Conservation (phyloP, 2,888 invertebrate genomes). For the Arenicola marina region DNA sequence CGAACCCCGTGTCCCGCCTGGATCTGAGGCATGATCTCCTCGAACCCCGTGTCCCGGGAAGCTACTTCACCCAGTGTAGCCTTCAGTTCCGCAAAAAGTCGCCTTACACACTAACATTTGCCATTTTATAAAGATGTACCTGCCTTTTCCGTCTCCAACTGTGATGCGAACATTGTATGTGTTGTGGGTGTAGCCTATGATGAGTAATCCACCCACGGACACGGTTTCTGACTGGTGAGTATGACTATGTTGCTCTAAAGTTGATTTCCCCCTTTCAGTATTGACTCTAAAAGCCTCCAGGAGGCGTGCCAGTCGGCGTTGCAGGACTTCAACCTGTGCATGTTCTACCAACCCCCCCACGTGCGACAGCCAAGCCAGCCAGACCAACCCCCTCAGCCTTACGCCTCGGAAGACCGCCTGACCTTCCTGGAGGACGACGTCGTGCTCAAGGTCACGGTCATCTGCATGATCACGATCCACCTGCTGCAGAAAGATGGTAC, state of each 20-base stretch:
- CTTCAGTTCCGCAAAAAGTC: too few species aligned
- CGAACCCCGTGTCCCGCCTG: too few species aligned
- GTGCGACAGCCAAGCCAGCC: constrained; percentile 62
- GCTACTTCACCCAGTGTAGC: too few species aligned
- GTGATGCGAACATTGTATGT: too few species aligned
- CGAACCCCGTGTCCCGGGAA: too few species aligned
- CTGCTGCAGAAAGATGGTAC: constrained; percentile 69
- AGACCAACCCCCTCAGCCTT: constrained; percentile 63
- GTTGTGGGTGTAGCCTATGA: too few species aligned
- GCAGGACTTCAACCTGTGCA: constrained; percentile 75
- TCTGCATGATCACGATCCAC: constrained; percentile 79
- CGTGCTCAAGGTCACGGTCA: constrained; percentile 80
- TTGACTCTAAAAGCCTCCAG: constrained; percentile 47
- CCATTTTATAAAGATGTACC: too few species aligned
- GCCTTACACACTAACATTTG: too few species aligned
- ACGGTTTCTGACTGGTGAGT: too few species aligned
- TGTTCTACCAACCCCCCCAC: constrained; percentile 66
- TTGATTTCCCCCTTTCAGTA: constrained; percentile 31
- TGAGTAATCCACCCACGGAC: too few species aligned
- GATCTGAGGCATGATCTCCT: too few species aligned
- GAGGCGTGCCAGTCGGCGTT: constrained; percentile 62
- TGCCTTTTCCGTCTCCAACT: too few species aligned
- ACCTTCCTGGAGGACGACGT: constrained; percentile 66
- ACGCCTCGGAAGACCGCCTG: constrained; percentile 37
- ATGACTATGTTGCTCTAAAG: neutral